Percentiles rank a stretch among this genome's conserved stretches.
Evolutionary conservation across 2,113 vertebrate genomes (phyloP).

Genomic region (Sorex araneus): DNA sequence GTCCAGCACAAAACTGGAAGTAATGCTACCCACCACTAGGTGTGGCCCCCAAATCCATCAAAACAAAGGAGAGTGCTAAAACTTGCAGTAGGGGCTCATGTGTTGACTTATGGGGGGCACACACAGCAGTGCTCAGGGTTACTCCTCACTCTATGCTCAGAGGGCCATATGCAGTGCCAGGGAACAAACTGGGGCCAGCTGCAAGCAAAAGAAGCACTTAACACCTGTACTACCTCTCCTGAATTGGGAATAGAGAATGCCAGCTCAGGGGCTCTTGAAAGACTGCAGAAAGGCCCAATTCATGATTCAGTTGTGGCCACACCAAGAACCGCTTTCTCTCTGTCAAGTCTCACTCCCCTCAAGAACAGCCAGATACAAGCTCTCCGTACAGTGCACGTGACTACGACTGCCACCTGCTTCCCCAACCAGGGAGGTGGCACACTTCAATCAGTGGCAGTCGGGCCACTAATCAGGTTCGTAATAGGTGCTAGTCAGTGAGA

Average conservation of each 20-base stretch:
- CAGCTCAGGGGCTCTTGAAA: neutral
- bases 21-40: too few species aligned
- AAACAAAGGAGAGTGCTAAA: neutral
- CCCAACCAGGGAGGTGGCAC: slow-evolving; percentile 34
- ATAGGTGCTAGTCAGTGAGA: slow-evolving; percentile 73
- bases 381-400: neutral
- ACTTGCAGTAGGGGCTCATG: neutral
- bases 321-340: slow-evolving; percentile 48
- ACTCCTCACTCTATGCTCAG: too few species aligned
- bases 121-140: too few species aligned
- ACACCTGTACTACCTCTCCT: too few species aligned
- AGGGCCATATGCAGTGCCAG: too few species aligned
- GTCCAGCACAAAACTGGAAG: too few species aligned
- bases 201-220: too few species aligned
- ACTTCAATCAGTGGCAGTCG: slow-evolving; percentile 62
- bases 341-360: neutral
- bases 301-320: neutral
- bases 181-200: too few species aligned
- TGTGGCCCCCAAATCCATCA: too few species aligned
- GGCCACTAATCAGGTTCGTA: slow-evolving; percentile 69
- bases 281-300: neutral
- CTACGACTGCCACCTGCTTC: slow-evolving; percentile 15
- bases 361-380: slow-evolving; percentile 28
- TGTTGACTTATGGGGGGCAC: neutral
- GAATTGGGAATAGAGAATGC: neutral